Evolutionary conservation across 2,113 vertebrate genomes (phyloP), one percentile per base, ranked within the genome.

Genomic region (Hippocampus comes): DNA sequence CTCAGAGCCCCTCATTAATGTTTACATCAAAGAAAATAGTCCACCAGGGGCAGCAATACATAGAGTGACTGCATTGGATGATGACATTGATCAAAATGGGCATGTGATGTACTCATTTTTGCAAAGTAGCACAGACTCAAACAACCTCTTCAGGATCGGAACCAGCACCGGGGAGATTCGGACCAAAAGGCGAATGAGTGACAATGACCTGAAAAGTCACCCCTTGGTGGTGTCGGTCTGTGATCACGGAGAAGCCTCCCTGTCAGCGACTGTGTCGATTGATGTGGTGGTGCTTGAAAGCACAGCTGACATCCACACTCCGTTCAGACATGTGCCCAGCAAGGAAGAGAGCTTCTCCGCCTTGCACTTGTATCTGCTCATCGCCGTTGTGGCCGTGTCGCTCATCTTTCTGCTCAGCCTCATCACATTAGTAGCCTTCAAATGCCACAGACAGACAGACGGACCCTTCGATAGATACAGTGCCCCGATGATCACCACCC

Each of bases 191-290:
- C 27, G 27, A 30, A 30, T 30, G 27, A 30, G 27, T 3, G 88
- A 87, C 71, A 82, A 83, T 81, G 89, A 90, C 49, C 41, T 87
- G 8, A 87, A 83, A 72, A 85, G 74, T 67, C 89, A 90, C 51
- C 81, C 84, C 10, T 70, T 88, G 63, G 70, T 86, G 34, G 77
- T 90, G 67, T 60, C 80, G 70, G 83, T 87, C 7, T 86, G 76
- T 79, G 89, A 90, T 78, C 78, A 77, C 0, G 89, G 87, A 74
- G 85, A 89, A 65, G 84, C 86, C 65, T 79, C 89, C 34, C 71
- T 87, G 65, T 89, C 89, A 65, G 77, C 82, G 0, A 88, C 88
- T 59, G 79, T 88, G 68, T 87, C 89, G 2, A 0, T 88, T 73
- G 88, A 90, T 43, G 76, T 88, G 63, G 68, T 81, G 72, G 86